These are phyloP conservation scores for Pseudopodoces humilis DNA, from an alignment of 2,113 vertebrate genomes.

Conservation along the genomic window DNA sequence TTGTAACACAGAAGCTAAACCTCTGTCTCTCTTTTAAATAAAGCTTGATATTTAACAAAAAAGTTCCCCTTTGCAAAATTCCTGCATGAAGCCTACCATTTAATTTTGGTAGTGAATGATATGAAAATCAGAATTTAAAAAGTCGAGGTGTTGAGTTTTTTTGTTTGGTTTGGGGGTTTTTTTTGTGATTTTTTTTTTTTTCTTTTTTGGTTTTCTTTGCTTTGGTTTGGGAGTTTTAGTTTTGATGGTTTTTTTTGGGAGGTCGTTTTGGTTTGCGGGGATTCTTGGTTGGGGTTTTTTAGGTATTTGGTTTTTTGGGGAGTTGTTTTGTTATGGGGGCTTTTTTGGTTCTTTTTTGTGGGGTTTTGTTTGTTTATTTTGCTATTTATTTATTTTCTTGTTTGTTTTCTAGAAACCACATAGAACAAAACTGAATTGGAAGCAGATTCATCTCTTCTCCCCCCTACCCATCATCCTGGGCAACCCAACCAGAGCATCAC, in stretches of 20 bases:
- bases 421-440: not conserved
- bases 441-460: not conserved
- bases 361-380: not conserved
- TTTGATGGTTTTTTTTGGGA: not conserved
- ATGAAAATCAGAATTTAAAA: not conserved
- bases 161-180: not conserved
- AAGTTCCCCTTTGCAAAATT: not conserved
- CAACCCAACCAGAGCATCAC: not conserved
- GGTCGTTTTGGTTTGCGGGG: not conserved
- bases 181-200: not conserved
- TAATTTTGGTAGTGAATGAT: not conserved
- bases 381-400: not conserved
- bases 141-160: fast-evolving
- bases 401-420: not conserved
- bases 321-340: not conserved
- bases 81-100: not conserved
- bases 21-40: not conserved
- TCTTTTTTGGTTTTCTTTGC: not conserved
- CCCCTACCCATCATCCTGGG: not conserved
- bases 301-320: not conserved
- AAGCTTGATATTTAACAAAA: not conserved
- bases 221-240: not conserved
- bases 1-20: not conserved
- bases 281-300: fast-evolving
- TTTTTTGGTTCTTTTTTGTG: not conserved